Base-by-base conservation (phyloP, 2,888 invertebrate genomes). In the Hemistola chrysoprasaria region DNA sequence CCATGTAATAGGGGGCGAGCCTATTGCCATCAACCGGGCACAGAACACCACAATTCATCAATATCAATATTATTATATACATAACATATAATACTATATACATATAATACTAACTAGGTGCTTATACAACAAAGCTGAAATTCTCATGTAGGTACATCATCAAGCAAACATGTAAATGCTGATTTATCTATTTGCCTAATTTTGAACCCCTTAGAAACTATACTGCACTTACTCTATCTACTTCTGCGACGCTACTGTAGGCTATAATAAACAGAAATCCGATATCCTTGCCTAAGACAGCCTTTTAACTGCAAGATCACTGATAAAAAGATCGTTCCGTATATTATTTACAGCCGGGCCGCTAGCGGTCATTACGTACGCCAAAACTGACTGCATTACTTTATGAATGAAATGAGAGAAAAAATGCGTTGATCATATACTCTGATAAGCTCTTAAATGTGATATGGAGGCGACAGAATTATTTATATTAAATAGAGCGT, bases 211-310 rank as follows among this genome's bases (percentile, higher is more conserved):
- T 78, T 84, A 57, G 74, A 56, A 50, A 30, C 8, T 28, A 22
- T 29, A 32, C 43, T 30, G 25, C 6, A 23, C 23, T 6, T 35
- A 28, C 37, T 32, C 49, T 46, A 40, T 45, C 64, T 58, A 69
- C 73, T 73, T 65, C 69, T 73, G 67, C 68, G 52, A 62, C 51
- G 77, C 81, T 74, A 77, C 79, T 59, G 73, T 65, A 64, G 62
- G 63, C 62, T 59, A 77, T 72, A 72, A 76, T 85, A 85, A 85
- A 85, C 84, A 74, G 87, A 81, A 85, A 88, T 82, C 75, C 75
- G 86, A 88, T 83, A 85, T 69, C 62, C 62, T 67, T 66, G 71
- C 65, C 66, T 66, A 67, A 71, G 66, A 71, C 71, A 71, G 62
- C 68, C 69, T 72, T 76, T 81, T 77, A 77, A 71, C 71, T 68